These are phyloP conservation scores for Monoplex corrugatus DNA, from an alignment of 2,888 invertebrate genomes.

Conservation along the genomic window DNA sequence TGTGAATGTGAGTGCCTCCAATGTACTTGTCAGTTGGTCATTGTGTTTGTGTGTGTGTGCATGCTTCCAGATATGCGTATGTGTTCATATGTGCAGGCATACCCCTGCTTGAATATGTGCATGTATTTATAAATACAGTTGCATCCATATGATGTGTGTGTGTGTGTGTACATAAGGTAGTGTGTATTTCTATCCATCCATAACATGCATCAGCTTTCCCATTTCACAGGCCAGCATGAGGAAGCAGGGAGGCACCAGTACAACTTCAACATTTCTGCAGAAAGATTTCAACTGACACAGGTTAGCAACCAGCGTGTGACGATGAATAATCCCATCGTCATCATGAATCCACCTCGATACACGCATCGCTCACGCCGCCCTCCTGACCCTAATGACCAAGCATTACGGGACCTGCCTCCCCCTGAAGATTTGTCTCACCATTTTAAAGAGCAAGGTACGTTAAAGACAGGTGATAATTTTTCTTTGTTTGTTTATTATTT, in stretches of 20 bases:
- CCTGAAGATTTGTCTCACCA: conserved; percentile 2
- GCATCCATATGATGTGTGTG: background rate
- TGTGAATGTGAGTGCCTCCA: background rate
- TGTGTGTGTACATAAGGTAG: background rate
- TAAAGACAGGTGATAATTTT: no score
- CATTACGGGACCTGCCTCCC: background rate
- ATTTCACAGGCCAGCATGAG: no score
- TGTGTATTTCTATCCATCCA: background rate
- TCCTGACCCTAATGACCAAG: background rate
- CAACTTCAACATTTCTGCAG: background rate
- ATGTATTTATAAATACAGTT: background rate
- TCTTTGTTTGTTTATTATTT: background rate
- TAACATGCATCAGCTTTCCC: background rate
- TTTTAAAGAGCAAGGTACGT: background rate
- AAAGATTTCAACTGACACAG: background rate
- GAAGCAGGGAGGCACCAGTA: no score
- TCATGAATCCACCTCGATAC: background rate
- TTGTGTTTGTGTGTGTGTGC: background rate
- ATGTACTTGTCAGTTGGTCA: background rate
- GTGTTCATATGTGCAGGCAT: no score
- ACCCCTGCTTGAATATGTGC: no score
- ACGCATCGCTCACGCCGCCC: background rate
- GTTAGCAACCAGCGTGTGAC: background rate
- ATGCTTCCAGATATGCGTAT: no score
- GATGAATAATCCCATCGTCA: background rate